Conservation (phyloP, 2,797 vertebrate genomes). For the Cuniculus paca region DNA sequence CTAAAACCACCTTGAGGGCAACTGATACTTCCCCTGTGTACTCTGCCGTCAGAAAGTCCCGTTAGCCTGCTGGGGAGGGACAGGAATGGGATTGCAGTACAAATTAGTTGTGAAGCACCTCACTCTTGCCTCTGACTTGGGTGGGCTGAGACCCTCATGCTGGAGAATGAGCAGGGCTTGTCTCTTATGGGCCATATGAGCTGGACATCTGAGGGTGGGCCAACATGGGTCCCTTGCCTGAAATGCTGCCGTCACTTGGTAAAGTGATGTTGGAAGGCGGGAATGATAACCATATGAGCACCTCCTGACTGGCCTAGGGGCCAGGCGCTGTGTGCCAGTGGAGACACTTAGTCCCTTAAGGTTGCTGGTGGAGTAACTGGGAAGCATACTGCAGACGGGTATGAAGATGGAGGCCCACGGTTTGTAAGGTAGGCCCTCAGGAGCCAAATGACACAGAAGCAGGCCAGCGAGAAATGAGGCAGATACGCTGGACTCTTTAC, state of each 20-base stretch:
- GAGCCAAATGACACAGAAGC: not conserved
- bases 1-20: not conserved
- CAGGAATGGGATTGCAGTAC: not conserved
- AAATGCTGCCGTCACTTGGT: not conserved
- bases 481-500: fast-evolving
- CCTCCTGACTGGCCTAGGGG: not conserved
- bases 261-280: not conserved
- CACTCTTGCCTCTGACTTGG: not conserved
- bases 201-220: not conserved
- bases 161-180: not conserved
- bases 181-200: not conserved
- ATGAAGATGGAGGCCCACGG: fast-evolving
- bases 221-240: not conserved
- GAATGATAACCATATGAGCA: not conserved
- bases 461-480: not conserved
- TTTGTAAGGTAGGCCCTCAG: too few relatives aligned
- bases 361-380: not conserved
- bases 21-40: not conserved
- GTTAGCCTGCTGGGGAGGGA: not conserved
- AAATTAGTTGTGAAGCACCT: not conserved
- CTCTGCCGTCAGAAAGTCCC: too few relatives aligned
- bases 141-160: not conserved
- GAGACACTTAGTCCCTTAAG: not conserved
- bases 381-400: not conserved
- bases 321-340: fast-evolving